A percentile compares a stretch with the other conserved stretches of the same genome.
Evolutionary conservation across 92 coral and sea anemone species (phyloP).

Genomic region (Porites rus): DNA sequence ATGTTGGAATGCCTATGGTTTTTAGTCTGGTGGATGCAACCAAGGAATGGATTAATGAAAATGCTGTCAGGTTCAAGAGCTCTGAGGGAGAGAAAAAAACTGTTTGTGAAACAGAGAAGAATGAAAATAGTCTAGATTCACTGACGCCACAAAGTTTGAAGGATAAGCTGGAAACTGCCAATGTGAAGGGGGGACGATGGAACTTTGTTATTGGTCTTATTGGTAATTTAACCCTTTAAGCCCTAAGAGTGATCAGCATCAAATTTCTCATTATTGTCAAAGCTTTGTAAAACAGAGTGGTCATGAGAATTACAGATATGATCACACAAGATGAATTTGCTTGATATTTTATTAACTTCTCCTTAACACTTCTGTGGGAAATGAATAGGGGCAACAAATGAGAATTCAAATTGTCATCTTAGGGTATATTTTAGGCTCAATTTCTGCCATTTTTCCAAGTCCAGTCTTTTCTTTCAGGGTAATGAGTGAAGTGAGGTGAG

Average conservation of each 20-base stretch:
- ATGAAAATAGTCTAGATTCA: conserved; percentile 9
- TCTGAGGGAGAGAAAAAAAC: conserved; percentile 2
- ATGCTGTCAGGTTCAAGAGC: conserved; percentile 37
- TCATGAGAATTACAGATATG: too few species aligned
- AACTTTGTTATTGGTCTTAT: conserved; percentile 86
- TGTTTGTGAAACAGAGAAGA: conserved; percentile 35
- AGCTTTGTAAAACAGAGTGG: too few species aligned
- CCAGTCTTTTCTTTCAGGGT: too few species aligned
- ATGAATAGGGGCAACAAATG: too few species aligned
- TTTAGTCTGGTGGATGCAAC: conserved; percentile 75
- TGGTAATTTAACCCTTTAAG: conserved; percentile 52
- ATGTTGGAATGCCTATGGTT: conserved; percentile 85
- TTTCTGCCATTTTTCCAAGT: too few species aligned
- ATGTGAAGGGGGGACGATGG: conserved; percentile 79
- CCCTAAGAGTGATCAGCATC: neutral
- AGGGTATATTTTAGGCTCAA: too few species aligned
- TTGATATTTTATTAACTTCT: too few species aligned
- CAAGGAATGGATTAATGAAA: conserved; percentile 73
- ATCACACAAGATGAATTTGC: too few species aligned
- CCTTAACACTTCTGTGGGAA: too few species aligned
- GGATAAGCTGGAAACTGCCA: conserved; percentile 14
- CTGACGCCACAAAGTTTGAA: conserved; percentile 20
- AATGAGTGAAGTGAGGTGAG: too few species aligned
- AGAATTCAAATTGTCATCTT: too few species aligned
- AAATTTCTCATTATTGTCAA: too few species aligned